phyloP scores from a whole-genome alignment of 2,113 vertebrate genomes.

The Aepyceros melampus region DNA sequence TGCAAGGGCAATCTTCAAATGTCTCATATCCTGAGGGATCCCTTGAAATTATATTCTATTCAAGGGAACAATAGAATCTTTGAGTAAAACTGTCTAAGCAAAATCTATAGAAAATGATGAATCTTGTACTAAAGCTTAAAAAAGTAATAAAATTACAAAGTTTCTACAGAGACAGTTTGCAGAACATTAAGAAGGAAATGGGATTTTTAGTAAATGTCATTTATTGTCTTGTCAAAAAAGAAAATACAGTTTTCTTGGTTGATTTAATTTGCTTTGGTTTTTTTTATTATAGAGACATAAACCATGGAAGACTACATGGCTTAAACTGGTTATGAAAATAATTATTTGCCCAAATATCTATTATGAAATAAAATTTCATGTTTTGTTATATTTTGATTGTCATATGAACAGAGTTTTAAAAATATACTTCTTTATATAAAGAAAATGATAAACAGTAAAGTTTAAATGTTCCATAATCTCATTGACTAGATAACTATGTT shows the following conservation, averaged over 20 bases:
- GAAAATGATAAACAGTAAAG: not conserved
- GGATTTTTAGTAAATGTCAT: not conserved
- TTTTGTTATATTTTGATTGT: not conserved
- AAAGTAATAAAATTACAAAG: not conserved
- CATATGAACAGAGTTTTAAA: not conserved
- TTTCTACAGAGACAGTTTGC: not conserved
- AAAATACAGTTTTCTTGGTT: not conserved
- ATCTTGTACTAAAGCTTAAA: not conserved
- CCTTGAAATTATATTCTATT: not conserved
- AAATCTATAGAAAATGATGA: conserved; percentile 7
- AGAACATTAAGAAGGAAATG: conserved; percentile 16
- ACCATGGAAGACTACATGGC: not conserved
- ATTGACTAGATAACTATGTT: not conserved
- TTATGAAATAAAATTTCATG: conserved; percentile 2
- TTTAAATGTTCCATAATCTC: not conserved
- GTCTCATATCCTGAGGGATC: not conserved
- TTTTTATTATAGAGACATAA: not conserved
- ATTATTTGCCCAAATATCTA: not conserved
- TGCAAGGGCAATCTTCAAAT: not conserved
- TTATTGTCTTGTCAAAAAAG: not conserved
- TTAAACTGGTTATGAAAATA: not conserved
- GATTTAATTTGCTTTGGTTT: not conserved
- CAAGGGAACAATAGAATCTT: not conserved
- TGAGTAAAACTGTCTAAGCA: not conserved
- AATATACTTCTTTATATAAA: not conserved